Evolutionary conservation across 2,888 invertebrate species (phyloP).

Genomic region (Ectobius pallidus): DNA sequence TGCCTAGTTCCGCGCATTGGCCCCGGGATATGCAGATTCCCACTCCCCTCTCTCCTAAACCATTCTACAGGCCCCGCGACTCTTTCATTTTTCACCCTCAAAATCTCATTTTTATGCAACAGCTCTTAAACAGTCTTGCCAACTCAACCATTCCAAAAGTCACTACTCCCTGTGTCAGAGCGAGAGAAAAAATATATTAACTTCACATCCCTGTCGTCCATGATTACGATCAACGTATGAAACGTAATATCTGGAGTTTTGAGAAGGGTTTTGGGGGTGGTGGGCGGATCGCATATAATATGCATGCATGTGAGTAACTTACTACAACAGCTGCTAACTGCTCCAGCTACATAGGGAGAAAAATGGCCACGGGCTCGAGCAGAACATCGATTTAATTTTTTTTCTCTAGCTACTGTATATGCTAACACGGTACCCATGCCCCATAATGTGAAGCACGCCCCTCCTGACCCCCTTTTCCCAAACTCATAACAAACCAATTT

Average conservation of each 20-base stretch:
- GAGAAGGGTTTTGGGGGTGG: too few relatives aligned
- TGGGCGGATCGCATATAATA: not conserved
- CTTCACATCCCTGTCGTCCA: not conserved
- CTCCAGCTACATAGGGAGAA: not conserved
- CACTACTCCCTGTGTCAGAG: not conserved
- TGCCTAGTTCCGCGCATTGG: constrained; percentile 37
- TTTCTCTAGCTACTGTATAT: not conserved
- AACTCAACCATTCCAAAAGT: constrained; percentile 24
- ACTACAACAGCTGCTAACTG: constrained; percentile 4
- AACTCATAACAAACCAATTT: not conserved
- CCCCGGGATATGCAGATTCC: constrained; percentile 44
- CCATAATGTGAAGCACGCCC: not conserved
- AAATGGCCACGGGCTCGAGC: not conserved
- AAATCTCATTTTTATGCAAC: constrained; percentile 44
- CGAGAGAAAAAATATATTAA: not conserved
- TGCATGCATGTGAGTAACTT: not conserved
- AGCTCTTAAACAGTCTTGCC: constrained; percentile 41
- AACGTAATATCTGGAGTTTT: not conserved
- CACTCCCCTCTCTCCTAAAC: constrained; percentile 5
- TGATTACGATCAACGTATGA: not conserved
- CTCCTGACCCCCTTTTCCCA: not conserved
- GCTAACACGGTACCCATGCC: not conserved
- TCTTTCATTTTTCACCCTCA: constrained; percentile 44
- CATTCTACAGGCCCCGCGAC: constrained; percentile 34
- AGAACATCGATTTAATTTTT: not conserved